Conservation (phyloP, 2,888 invertebrate genomes). For the Leuctra nigra region DNA sequence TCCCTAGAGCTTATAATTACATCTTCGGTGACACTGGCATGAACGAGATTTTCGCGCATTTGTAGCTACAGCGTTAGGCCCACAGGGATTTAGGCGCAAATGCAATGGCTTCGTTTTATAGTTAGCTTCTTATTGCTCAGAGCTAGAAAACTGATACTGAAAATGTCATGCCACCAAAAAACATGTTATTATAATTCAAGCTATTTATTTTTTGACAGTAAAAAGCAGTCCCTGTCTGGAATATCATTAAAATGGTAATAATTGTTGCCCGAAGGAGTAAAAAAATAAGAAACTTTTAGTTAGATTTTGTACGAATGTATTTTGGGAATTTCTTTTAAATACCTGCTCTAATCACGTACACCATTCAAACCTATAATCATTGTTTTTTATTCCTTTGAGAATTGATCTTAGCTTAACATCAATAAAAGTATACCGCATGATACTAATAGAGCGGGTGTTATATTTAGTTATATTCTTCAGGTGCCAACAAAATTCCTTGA, state of each 20-base stretch:
- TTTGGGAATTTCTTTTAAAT: constrained; percentile 10
- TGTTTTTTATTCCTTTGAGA: not conserved
- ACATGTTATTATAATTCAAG: constrained; percentile 13
- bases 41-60: too few relatives aligned
- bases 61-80: too few relatives aligned
- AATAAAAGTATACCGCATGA: too few relatives aligned
- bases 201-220: constrained; percentile 10
- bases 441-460: too few relatives aligned
- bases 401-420: too few relatives aligned
- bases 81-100: too few relatives aligned
- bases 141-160: not conserved
- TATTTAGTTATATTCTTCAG: too few relatives aligned
- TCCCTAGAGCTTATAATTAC: too few relatives aligned
- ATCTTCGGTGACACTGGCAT: too few relatives aligned
- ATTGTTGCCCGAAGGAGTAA: constrained; percentile 6
- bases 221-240: constrained; percentile 9
- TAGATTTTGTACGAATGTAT: constrained; percentile 8
- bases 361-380: not conserved
- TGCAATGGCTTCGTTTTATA: too few relatives aligned
- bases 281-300: constrained; percentile 8
- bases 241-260: constrained; percentile 10
- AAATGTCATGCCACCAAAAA: constrained; percentile 4
- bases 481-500: too few relatives aligned
- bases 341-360: not conserved
- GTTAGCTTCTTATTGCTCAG: not conserved